Conservation (phyloP, 2,113 vertebrate species). For the Halichoerus grypus region DNA sequence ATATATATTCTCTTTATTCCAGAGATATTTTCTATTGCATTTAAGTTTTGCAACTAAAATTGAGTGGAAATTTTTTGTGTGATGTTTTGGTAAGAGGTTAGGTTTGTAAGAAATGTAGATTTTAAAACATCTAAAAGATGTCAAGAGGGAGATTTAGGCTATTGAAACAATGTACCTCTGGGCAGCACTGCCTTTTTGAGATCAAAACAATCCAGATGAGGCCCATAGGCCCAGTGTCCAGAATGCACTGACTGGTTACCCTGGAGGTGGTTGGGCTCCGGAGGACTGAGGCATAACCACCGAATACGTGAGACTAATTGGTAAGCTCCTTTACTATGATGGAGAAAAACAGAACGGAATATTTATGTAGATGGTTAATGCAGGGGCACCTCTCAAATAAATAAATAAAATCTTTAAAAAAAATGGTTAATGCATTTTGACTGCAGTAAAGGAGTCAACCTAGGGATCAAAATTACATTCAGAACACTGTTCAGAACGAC, state of each 20-base stretch:
- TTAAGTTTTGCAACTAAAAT: constrained; percentile 42
- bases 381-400: background rate
- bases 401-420: background rate
- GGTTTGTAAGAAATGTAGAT: constrained; percentile 22
- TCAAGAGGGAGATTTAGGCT: background rate
- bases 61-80: background rate
- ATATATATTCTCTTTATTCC: background rate
- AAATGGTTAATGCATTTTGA: background rate
- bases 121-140: background rate
- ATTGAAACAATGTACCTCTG: background rate
- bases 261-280: background rate
- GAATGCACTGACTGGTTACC: background rate
- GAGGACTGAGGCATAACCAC: background rate
- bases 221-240: background rate
- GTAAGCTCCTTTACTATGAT: background rate
- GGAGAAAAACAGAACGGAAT: background rate
- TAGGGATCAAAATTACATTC: background rate
- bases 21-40: constrained; percentile 36
- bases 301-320: background rate
- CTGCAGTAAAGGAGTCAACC: constrained; percentile 21
- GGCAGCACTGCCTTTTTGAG: background rate
- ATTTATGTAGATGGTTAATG: constrained; percentile 14
- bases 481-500: background rate
- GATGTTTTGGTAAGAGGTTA: background rate
- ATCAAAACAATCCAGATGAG: background rate